Evolutionary conservation across 2,888 invertebrate genomes (phyloP), one percentile per base, ranked within the genome.

Genomic region (Heteromyza rotundicornis): DNA sequence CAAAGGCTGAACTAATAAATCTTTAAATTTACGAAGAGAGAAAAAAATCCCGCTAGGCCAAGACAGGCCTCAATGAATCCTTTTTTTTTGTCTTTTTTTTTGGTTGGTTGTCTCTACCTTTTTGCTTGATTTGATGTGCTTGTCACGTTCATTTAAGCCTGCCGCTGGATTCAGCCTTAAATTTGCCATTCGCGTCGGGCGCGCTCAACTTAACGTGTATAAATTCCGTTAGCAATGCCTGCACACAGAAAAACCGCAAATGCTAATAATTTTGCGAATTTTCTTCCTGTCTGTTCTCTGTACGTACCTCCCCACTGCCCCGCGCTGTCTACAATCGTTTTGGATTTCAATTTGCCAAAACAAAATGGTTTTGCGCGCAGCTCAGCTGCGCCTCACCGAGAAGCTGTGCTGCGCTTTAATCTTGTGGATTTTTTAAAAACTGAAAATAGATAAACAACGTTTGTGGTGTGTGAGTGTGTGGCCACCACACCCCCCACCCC

Each of bases 301-400:
- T 61, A 58, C 52, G 54, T 47, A 22, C 22, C 44, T 20, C 17
- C 14, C 23, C 14, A n/a, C 49, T 27, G 56, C 19, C 17, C 27
- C 20, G n/a, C 22, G 47, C 47, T 5, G 47, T 3, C 8, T 7
- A 47, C 19, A 20, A n/a, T n/a, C 14, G 73, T 77, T 74, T 74
- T 71, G 77, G 74, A 76, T 74, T 74, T 74, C 74, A 74, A 74
- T 74, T 74, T 74, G 78, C 71, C 66, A 66, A 73, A 70, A 75
- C 19, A 47, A 47, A 47, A 47, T 47, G 47, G 47, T 17, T 47
- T 47, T 47, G 20, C 14, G 47, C 47, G 17, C 47, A 47, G 19
- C 14, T 47, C 47, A 47, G 47, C 47, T 47, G 47, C 47, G 17
- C 47, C 47, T 47, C 10, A 3, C 3, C n/a, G 40, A 14, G n/a